These are phyloP conservation scores for Saccopteryx bilineata DNA, from an alignment of 2,113 vertebrate genomes.

Conservation along the genomic window DNA sequence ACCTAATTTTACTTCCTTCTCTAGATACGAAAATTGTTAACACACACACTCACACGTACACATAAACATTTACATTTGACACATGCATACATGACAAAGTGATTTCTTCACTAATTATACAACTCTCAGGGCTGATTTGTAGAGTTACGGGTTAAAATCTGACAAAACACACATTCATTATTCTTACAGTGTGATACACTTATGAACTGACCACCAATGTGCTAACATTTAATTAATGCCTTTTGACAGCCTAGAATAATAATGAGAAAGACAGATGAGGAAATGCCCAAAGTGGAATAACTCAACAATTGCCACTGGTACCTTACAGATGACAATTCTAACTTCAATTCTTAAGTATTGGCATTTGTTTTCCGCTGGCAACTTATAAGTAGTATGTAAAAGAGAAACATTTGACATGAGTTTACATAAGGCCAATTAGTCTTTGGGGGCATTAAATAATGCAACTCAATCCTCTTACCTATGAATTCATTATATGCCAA, in stretches of 20 bases:
- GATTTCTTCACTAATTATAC: slow-evolving; percentile 1
- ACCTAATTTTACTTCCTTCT: neutral
- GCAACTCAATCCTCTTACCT: neutral
- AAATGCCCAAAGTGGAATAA: slow-evolving; percentile 80
- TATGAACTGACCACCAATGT: slow-evolving; percentile 64
- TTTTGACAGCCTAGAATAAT: slow-evolving; percentile 73
- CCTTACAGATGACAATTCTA: slow-evolving; percentile 70
- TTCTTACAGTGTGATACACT: slow-evolving; percentile 76
- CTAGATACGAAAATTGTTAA: neutral
- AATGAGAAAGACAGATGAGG: slow-evolving; percentile 77
- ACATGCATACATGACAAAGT: neutral
- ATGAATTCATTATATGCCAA: neutral
- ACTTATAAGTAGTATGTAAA: slow-evolving; percentile 47
- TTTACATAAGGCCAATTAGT: neutral
- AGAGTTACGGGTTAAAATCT: slow-evolving; percentile 12
- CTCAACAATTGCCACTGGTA: slow-evolving; percentile 68
- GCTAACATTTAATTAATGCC: slow-evolving; percentile 84
- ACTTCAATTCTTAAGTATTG: slow-evolving; percentile 76
- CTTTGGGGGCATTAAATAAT: neutral
- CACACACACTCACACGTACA: neutral
- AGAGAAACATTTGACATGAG: neutral
- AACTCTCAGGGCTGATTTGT: neutral
- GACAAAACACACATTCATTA: neutral
- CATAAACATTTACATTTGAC: neutral
- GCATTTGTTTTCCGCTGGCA: slow-evolving; percentile 68